Conservation (phyloP, 2,888 invertebrate species). For the Deroplatys truncata region DNA sequence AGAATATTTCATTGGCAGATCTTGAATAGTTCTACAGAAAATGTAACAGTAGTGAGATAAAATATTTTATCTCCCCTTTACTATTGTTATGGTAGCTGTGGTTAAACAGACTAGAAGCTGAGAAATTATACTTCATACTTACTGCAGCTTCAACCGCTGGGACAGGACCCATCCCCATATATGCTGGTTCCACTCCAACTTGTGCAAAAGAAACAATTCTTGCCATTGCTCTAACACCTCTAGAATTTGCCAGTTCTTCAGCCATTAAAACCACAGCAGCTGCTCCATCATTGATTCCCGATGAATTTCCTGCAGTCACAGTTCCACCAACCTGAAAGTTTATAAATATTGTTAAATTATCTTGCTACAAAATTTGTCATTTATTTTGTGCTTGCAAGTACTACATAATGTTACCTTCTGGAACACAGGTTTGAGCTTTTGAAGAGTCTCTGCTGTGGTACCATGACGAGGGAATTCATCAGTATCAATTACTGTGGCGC, state of each 20-base stretch:
- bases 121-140: neutral
- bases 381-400: neutral
- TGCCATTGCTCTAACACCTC: constrained; percentile 62
- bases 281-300: constrained; percentile 85
- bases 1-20: too few relatives aligned
- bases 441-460: constrained; percentile 56
- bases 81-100: too few relatives aligned
- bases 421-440: constrained; percentile 63
- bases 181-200: constrained; percentile 71
- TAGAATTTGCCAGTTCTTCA: constrained; percentile 51
- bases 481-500: constrained; percentile 46
- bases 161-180: constrained; percentile 79
- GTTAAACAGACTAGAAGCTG: too few relatives aligned
- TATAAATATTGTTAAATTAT: neutral
- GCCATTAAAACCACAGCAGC: constrained; percentile 76
- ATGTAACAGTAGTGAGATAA: too few relatives aligned
- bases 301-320: constrained; percentile 75
- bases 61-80: too few relatives aligned
- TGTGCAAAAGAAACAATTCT: constrained; percentile 72
- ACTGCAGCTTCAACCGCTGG: constrained; percentile 51
- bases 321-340: constrained; percentile 55
- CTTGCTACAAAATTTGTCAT: neutral
- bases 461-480: constrained; percentile 70
- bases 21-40: too few relatives aligned
- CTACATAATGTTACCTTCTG: constrained; percentile 45